Evolutionary conservation across 2,888 invertebrate genomes (phyloP).

Genomic region (Protodeltote pygarga): DNA sequence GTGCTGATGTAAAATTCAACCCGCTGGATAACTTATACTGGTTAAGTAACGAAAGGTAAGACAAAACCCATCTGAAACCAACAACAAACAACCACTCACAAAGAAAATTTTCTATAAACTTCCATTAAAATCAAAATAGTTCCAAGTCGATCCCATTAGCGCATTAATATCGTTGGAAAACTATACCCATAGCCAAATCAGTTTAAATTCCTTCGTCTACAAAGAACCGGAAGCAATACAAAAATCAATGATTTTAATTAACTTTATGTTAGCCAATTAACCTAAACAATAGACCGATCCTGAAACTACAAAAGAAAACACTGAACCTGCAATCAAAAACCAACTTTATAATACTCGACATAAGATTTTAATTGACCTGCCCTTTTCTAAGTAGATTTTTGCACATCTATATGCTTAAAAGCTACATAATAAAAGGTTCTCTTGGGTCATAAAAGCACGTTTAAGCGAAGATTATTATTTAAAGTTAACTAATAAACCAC

Average conservation of each 20-base stretch:
- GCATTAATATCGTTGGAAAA: too few relatives aligned
- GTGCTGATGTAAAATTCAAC: too few relatives aligned
- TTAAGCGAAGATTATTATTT: slow-evolving; percentile 49
- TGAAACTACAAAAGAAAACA: not conserved
- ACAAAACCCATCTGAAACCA: too few relatives aligned
- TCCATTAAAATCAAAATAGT: too few relatives aligned
- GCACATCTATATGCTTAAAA: not conserved
- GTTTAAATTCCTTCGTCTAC: slow-evolving; percentile 15
- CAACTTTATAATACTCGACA: not conserved
- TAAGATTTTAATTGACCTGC: not conserved
- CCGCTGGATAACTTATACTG: too few relatives aligned
- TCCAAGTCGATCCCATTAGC: too few relatives aligned
- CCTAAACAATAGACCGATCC: slow-evolving; percentile 14
- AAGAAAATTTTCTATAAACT: too few relatives aligned
- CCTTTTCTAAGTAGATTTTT: not conserved
- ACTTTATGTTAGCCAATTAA: slow-evolving; percentile 30
- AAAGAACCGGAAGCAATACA: slow-evolving; percentile 8
- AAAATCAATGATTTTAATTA: slow-evolving; percentile 34
- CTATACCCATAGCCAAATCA: not conserved
- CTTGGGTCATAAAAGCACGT: slow-evolving; percentile 46
- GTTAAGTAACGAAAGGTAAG: too few relatives aligned
- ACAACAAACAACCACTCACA: too few relatives aligned
- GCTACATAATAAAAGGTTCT: slow-evolving; percentile 16
- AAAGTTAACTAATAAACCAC: slow-evolving; percentile 50
- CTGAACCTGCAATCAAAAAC: not conserved